Conservation (phyloP, 1,140 invertebrate genomes). For the Cephus cinctus region DNA sequence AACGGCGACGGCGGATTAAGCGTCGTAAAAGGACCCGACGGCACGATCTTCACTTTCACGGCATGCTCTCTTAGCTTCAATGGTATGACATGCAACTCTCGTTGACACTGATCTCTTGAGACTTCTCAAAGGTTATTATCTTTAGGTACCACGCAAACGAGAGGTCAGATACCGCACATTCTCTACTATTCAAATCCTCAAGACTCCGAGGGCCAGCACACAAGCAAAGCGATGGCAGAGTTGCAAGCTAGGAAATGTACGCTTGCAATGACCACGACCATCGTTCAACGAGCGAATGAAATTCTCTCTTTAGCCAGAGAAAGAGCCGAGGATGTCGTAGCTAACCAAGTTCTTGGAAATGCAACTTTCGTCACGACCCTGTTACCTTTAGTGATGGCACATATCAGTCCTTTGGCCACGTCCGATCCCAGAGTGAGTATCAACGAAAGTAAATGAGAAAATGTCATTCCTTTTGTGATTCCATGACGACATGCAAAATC, state of each 20-base stretch:
- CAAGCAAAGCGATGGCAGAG: constrained; percentile 67
- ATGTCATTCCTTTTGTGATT: constrained; percentile 10
- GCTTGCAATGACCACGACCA: constrained; percentile 69
- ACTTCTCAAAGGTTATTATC: background rate
- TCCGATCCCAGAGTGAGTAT: constrained; percentile 75
- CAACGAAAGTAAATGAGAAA: background rate
- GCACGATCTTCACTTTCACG: constrained; percentile 87
- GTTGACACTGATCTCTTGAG: background rate
- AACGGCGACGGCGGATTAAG: constrained; percentile 90
- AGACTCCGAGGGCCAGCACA: constrained; percentile 63
- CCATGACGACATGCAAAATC: too few species aligned
- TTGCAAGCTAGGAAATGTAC: constrained; percentile 72
- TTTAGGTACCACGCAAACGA: constrained; percentile 73
- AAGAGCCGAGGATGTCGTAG: constrained; percentile 59
- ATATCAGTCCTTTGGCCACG: constrained; percentile 77
- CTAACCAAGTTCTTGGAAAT: constrained; percentile 60
- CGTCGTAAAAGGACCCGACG: constrained; percentile 87
- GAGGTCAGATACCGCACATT: constrained; percentile 93
- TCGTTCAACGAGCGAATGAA: constrained; percentile 72
- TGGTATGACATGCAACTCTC: constrained; percentile 64
- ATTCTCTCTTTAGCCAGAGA: constrained; percentile 71
- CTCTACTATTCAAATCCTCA: constrained; percentile 78
- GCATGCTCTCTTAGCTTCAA: constrained; percentile 93
- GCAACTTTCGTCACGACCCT: constrained; percentile 73
- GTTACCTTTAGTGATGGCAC: constrained; percentile 75